phyloP scores from a whole-genome alignment of 2,888 invertebrate species.

The Cacoxenus indagator region DNA sequence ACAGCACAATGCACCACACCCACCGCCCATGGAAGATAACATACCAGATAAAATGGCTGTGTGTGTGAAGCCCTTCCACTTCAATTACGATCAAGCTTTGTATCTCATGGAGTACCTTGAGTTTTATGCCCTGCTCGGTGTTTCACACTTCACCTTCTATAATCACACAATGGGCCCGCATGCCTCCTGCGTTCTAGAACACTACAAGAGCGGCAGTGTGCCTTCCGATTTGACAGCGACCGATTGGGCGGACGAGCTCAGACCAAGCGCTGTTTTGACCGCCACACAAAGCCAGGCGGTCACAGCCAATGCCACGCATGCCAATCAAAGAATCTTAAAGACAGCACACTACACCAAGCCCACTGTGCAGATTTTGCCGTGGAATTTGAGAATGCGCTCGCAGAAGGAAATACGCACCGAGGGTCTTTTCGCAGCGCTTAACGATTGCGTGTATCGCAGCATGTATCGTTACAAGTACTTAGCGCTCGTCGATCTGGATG shows the following conservation, averaged over 20 bases:
- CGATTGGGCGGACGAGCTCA: conserved; percentile 50
- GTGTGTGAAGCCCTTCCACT: conserved; percentile 93
- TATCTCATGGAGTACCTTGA: conserved; percentile 92
- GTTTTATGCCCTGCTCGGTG: conserved; percentile 86
- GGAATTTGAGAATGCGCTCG: conserved; percentile 87
- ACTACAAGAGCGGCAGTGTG: conserved; percentile 72
- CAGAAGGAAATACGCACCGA: conserved; percentile 93
- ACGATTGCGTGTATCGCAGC: conserved; percentile 92
- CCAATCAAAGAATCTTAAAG: conserved; percentile 48
- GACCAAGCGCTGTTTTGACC: neutral
- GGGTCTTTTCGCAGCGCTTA: conserved; percentile 91
- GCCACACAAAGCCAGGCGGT: conserved; percentile 36
- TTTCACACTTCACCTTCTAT: conserved; percentile 90
- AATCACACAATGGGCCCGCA: conserved; percentile 88
- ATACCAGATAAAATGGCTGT: conserved; percentile 77
- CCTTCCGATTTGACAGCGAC: conserved; percentile 65
- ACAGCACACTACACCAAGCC: conserved; percentile 59
- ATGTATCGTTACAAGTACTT: conserved; percentile 88
- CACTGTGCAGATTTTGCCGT: conserved; percentile 69
- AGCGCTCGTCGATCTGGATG: conserved; percentile 89
- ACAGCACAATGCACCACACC: conserved; percentile 18
- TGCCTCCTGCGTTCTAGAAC: conserved; percentile 82
- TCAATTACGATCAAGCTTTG: conserved; percentile 86
- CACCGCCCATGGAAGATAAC: conserved; percentile 57
- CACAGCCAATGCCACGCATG: conserved; percentile 38